phyloP scores from a whole-genome alignment of 2,888 invertebrate species.

The Hydropsyche betteni region DNA sequence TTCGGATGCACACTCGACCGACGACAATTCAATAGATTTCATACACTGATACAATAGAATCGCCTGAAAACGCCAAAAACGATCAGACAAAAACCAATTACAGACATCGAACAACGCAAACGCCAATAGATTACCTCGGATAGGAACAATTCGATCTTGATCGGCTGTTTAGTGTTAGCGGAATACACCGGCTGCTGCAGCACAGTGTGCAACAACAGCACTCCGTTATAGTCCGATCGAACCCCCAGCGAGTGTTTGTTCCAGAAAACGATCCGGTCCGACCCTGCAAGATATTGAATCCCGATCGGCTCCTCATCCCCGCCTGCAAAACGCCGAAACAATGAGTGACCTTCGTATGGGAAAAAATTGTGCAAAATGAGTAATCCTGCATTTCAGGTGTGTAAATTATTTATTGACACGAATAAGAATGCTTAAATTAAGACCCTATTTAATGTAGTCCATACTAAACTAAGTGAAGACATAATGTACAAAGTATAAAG shows the following conservation, averaged over 20 bases:
- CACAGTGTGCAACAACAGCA: conserved; percentile 86
- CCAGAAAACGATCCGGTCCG: conserved; percentile 86
- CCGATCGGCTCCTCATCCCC: conserved; percentile 71
- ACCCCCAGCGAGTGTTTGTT: conserved; percentile 84
- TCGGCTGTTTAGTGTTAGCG: conserved; percentile 76
- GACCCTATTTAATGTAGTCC: too few relatives aligned
- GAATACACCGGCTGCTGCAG: conserved; percentile 85
- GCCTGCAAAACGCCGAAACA: conserved; percentile 61
- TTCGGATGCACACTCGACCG: conserved; percentile 80
- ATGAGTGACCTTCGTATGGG: background rate
- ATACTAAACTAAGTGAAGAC: too few relatives aligned
- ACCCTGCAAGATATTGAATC: conserved; percentile 78
- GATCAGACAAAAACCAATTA: conserved; percentile 3
- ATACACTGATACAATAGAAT: conserved; percentile 84
- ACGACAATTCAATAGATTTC: conserved; percentile 75
- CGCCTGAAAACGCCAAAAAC: conserved; percentile 66
- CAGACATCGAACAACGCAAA: background rate
- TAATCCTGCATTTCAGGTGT: too few relatives aligned
- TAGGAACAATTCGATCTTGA: conserved; percentile 85
- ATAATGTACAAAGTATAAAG: too few relatives aligned
- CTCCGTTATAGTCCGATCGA: conserved; percentile 91
- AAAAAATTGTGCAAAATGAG: too few relatives aligned
- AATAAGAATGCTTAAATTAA: too few relatives aligned
- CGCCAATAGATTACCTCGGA: conserved; percentile 73
- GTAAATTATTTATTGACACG: too few relatives aligned